Evolutionary conservation across 2,797 vertebrate species (phyloP).

Genomic region (Argya squamiceps): DNA sequence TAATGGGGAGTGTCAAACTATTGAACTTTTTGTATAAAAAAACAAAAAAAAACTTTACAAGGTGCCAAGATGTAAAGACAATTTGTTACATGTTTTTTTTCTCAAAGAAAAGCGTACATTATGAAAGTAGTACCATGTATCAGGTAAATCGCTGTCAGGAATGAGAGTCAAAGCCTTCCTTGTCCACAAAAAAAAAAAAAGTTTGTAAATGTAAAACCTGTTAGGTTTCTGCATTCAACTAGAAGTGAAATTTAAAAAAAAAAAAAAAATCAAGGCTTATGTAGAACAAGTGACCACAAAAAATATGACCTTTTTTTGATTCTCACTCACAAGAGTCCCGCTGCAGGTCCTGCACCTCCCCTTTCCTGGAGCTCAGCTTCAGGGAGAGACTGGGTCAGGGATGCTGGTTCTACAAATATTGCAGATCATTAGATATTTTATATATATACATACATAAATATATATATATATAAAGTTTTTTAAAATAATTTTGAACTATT

Average conservation of each 20-base stretch:
- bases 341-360: background rate
- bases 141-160: conserved; percentile 80
- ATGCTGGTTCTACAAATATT: conserved; percentile 31
- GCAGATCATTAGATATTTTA: conserved; percentile 68
- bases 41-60: conserved; percentile 84
- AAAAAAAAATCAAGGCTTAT: conserved; percentile 50
- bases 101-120: conserved; percentile 78
- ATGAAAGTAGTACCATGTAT: conserved; percentile 76
- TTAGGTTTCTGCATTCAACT: conserved; percentile 58
- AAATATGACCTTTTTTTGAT: background rate
- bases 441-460: conserved; percentile 50
- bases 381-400: background rate
- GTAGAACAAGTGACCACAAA: conserved; percentile 23
- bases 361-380: background rate
- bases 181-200: conserved; percentile 65
- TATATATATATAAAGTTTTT: conserved; percentile 44
- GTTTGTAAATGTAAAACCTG: conserved; percentile 61
- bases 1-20: conserved; percentile 89
- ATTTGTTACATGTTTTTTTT: conserved; percentile 86
- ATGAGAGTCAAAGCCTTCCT: conserved; percentile 73
- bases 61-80: conserved; percentile 97
- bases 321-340: conserved; percentile 45
- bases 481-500: conserved; percentile 59
- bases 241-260: conserved; percentile 24
- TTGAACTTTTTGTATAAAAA: conserved; percentile 91